Conservation (phyloP, 64 coral and sea anemone genomes). For the Pachyseris speciosa region DNA sequence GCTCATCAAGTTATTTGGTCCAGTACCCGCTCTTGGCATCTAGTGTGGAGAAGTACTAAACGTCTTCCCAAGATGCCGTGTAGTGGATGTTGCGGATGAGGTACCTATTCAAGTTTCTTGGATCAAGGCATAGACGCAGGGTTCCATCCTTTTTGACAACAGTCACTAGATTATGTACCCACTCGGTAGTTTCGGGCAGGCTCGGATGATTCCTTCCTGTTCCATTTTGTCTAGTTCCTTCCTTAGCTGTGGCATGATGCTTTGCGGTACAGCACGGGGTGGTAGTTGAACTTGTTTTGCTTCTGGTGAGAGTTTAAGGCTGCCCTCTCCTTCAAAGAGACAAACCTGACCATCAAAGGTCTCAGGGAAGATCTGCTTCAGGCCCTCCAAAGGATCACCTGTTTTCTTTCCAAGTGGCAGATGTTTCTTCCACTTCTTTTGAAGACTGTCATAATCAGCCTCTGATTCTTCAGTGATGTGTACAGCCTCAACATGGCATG, state of each 20-base stretch:
- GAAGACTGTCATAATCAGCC: conserved; percentile 24
- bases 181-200: conserved; percentile 67
- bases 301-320: too few relatives aligned
- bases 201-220: conserved; percentile 51
- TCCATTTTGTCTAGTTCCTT: conserved; percentile 68
- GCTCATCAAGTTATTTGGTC: too few relatives aligned
- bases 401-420: conserved; percentile 69
- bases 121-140: conserved; percentile 56
- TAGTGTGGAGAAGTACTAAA: too few relatives aligned
- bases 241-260: conserved; percentile 55
- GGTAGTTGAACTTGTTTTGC: too few relatives aligned
- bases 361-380: conserved; percentile 53
- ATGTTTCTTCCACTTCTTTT: conserved; percentile 50
- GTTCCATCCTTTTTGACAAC: conserved; percentile 56
- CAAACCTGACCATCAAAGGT: too few relatives aligned
- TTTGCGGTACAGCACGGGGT: conserved; percentile 56
- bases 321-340: too few relatives aligned
- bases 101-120: conserved; percentile 57
- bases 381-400: conserved; percentile 58
- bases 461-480: conserved; percentile 66
- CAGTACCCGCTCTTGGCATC: too few relatives aligned
- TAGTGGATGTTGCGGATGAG: too few relatives aligned
- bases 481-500: conserved; percentile 52
- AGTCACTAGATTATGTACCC: conserved; percentile 71
- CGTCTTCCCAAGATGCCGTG: conserved; percentile 43